Base-by-base conservation (phyloP, 2,113 vertebrate genomes). In the Psettodes erumei region DNA sequence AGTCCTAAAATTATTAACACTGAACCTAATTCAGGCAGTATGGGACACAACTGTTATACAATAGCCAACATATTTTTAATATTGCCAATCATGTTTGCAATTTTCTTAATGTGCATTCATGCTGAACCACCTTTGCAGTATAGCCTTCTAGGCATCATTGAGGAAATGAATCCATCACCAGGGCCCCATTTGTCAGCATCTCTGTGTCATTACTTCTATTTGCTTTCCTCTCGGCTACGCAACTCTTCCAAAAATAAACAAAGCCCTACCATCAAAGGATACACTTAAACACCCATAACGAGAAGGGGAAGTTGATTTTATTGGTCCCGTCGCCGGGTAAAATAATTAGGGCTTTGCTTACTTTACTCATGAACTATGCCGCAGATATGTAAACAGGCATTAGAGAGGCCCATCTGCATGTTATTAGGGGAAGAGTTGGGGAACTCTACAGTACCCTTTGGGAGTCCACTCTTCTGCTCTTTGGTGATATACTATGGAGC, bases 311-410 rank as follows among this genome's bases (percentile, higher is more conserved):
- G 92, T 92, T 87, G 91, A 90, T 91, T 94, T 94, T 92, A 93
- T 91, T 93, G 90, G 90, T 94, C 88, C 85, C 87, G 87, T 91
- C 82, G 88, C 89, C 84, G 92, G 71, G 90, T 91, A 93, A 93
- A 95, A 94, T 93, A 93, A 94, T 93, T 92, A 93, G 87, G 76
- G 82, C 86, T 91, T 93, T 94, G 92, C 90, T 94, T 93, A 94
- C 90, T 91, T 90, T 91, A 92, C 88, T 89, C 86, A 87, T 90
- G 90, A 93, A 93, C 90, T 93, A 93, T 90, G 92, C 92, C 79
- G 82, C 84, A 92, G 90, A 93, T 91, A 90, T 91, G 90, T 95
- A 94, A 93, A 94, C 92, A 92, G 88, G 89, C 89, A 89, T 91
- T 88, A 90, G 86, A 82, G 76, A 80, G 85, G 80, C 84, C 90